phyloP scores from a whole-genome alignment of 2,888 invertebrate genomes.

The Leucophora obtusa region DNA sequence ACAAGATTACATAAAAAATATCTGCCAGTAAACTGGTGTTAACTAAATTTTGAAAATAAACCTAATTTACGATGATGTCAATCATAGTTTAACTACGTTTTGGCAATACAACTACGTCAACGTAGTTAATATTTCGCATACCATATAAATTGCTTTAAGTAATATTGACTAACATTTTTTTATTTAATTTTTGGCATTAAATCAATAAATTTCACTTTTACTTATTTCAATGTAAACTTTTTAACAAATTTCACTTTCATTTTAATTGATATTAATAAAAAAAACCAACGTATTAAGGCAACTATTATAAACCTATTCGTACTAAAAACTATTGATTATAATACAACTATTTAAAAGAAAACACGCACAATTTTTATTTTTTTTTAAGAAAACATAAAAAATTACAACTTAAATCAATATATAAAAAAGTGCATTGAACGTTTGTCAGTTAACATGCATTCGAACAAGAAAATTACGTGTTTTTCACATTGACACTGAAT shows the following conservation, averaged over 20 bases:
- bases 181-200: conserved; percentile 4
- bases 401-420: neutral
- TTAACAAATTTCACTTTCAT: too few species aligned
- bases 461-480: conserved; percentile 11
- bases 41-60: too few species aligned
- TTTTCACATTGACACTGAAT: conserved; percentile 43
- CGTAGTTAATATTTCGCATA: too few species aligned
- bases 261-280: too few species aligned
- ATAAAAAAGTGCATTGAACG: conserved; percentile 1
- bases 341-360: neutral
- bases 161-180: too few species aligned
- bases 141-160: too few species aligned
- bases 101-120: too few species aligned
- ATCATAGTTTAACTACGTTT: too few species aligned
- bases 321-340: neutral
- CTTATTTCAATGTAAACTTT: neutral
- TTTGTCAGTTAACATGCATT: neutral
- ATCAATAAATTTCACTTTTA: conserved; percentile 42
- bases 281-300: too few species aligned
- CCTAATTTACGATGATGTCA: too few species aligned
- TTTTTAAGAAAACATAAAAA: neutral
- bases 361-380: neutral
- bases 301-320: neutral
- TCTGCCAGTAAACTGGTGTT: too few species aligned
- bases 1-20: too few species aligned